These are phyloP conservation scores for Berghia stephanieae DNA, from an alignment of 1,140 invertebrate species.

Conservation along the genomic window DNA sequence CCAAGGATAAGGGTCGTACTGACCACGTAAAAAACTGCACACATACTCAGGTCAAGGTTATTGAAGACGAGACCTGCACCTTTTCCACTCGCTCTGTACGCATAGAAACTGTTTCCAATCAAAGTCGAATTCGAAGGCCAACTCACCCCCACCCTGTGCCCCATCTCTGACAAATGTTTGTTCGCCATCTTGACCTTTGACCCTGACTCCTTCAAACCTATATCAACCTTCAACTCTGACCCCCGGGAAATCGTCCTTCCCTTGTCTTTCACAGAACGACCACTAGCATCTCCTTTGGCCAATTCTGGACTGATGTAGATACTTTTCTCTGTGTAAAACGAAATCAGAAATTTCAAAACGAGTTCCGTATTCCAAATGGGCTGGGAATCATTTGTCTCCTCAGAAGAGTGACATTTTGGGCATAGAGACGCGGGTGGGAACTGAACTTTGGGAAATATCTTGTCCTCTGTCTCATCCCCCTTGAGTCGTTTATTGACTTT, in stretches of 20 bases:
- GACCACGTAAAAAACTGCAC: conserved; percentile 77
- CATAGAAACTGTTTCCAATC: neutral
- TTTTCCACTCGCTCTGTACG: neutral
- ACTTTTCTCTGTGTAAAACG: conserved; percentile 72
- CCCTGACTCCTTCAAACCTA: neutral
- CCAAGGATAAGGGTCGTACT: conserved; percentile 77
- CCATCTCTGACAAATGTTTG: neutral
- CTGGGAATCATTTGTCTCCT: conserved; percentile 42
- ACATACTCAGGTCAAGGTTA: conserved; percentile 77
- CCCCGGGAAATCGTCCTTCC: neutral
- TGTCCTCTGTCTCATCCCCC: conserved; percentile 90
- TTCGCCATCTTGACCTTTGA: too few species aligned
- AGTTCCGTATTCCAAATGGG: conserved; percentile 76
- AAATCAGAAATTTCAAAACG: conserved; percentile 80
- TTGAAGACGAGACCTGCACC: conserved; percentile 51
- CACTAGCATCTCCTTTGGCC: too few species aligned
- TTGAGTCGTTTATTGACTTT: conserved; percentile 83
- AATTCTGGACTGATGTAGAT: conserved; percentile 38
- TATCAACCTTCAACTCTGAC: neutral
- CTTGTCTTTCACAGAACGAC: neutral
- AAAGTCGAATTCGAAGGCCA: neutral
- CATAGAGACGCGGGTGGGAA: conserved; percentile 83
- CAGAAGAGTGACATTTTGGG: conserved; percentile 73
- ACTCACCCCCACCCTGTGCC: conserved; percentile 13
- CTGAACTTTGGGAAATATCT: conserved; percentile 86